Percentiles rank a stretch among this genome's conserved stretches.
phyloP scores from a whole-genome alignment of 2,113 vertebrate species.

The Gobio gobio region DNA sequence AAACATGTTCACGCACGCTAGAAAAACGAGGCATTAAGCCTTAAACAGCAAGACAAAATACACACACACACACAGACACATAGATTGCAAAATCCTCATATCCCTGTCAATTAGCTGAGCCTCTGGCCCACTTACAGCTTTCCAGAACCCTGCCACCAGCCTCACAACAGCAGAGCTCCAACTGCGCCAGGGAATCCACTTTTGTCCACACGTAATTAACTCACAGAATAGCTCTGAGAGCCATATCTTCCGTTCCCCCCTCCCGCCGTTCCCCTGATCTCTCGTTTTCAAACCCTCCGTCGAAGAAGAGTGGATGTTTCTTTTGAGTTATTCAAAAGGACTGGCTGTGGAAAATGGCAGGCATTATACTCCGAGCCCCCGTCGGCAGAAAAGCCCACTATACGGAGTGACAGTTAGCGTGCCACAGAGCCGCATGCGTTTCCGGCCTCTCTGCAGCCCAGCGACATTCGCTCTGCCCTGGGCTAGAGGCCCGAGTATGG shows the following conservation, averaged over 20 bases:
- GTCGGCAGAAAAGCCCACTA: conserved; percentile 61
- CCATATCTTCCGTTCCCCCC: conserved; percentile 57
- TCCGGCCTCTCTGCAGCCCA: conserved; percentile 67
- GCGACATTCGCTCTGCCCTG: neutral
- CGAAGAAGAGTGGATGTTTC: conserved; percentile 65
- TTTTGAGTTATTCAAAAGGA: conserved; percentile 75
- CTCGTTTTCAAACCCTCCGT: conserved; percentile 49
- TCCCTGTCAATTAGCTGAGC: conserved; percentile 56
- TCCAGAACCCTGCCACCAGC: conserved; percentile 50
- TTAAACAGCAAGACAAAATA: conserved; percentile 34
- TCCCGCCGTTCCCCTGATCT: conserved; percentile 42
- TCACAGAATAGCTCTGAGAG: conserved; percentile 63
- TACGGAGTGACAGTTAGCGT: conserved; percentile 73
- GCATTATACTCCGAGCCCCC: conserved; percentile 62
- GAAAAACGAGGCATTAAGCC: conserved; percentile 18
- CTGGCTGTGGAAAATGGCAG: conserved; percentile 64
- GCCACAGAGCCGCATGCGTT: conserved; percentile 73
- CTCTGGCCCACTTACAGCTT: conserved; percentile 68
- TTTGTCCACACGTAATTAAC: conserved; percentile 71
- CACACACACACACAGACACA: conserved; percentile 38
- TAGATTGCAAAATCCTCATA: conserved; percentile 40
- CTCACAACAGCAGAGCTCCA: conserved; percentile 44
- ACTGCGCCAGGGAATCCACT: conserved; percentile 60
- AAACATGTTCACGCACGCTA: neutral
- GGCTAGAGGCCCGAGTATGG: conserved; percentile 1